Evolutionary conservation across 2,888 invertebrate species (phyloP).

Genomic region (Drosophila infuscata): DNA sequence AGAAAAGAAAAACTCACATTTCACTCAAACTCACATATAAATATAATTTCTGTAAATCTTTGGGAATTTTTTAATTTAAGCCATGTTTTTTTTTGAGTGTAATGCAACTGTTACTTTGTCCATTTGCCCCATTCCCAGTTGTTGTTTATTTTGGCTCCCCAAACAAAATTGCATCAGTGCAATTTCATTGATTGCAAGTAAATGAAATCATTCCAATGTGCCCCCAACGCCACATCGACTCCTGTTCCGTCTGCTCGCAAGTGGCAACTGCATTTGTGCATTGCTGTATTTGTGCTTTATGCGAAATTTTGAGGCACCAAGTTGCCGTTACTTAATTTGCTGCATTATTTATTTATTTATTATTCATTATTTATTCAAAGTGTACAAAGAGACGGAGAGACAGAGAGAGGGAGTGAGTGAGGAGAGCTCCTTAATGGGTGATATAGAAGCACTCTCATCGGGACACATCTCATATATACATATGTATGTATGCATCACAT

Average conservation of each 20-base stretch:
- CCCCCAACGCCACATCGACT: slow-evolving; percentile 17
- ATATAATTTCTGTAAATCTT: not conserved
- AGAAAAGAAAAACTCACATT: not conserved
- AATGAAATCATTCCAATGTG: slow-evolving; percentile 74
- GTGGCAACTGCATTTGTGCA: slow-evolving; percentile 38
- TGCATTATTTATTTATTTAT: slow-evolving; percentile 54
- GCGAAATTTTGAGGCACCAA: slow-evolving; percentile 39
- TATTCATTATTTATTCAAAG: slow-evolving; percentile 53
- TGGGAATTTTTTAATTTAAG: not conserved
- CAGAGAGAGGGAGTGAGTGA: not conserved
- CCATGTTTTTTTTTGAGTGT: not conserved
- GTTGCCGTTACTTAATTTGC: slow-evolving; percentile 51
- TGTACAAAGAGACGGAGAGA: not conserved
- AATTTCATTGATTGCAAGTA: slow-evolving; percentile 82
- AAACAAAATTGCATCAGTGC: slow-evolving; percentile 76
- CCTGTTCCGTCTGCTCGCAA: not conserved
- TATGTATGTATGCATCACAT: not conserved
- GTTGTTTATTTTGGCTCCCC: slow-evolving; percentile 64
- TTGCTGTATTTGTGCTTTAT: slow-evolving; percentile 41
- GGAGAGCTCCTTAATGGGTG: slow-evolving; percentile 1
- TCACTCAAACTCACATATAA: too few relatives aligned
- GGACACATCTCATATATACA: too few relatives aligned
- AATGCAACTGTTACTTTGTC: slow-evolving; percentile 48
- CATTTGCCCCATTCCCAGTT: slow-evolving; percentile 37
- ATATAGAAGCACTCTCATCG: not conserved